Evolutionary conservation across 1,140 invertebrate genomes (phyloP), one percentile per base, ranked within the genome.

Genomic region (Drosophila athabasca): DNA sequence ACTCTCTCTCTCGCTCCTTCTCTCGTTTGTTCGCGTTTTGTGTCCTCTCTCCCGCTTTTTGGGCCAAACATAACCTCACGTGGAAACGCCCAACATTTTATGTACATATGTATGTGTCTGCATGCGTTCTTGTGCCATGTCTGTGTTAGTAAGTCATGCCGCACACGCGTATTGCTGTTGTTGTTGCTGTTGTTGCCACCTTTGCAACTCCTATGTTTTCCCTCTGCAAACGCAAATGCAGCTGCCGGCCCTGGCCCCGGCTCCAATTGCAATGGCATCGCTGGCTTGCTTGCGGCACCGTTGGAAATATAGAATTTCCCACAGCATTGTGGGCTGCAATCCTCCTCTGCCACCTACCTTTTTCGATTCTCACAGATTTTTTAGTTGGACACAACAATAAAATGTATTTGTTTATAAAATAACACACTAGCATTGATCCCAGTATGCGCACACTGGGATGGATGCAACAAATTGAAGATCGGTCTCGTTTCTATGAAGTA

Each of bases 1-100:
- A n/a, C n/a, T 69, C 41, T 66, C 29, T 41, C 61, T 31, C 31
- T 53, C 43, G 43, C 22, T 59, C 31, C 35, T n/a, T 59, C 22
- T 35, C 35, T 41, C 53, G 66, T 48, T 68, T 39, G 51, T 62
- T 55, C 49, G 69, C 22, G 31, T 24, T 13, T 13, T 13, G 35
- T 39, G 35, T 39, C 35, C 35, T 39, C 35, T 39, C 35, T 39
- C 35, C 35, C 35, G 35, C 35, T 45, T 19, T 76, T 76, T 43
- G 53, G 53, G 45, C 64, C 69, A 83, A 79, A 88, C 84, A 88
- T 88, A 88, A 89, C 83, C 83, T 83, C 84, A 88, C 72, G 84
- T 89, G 83, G 83, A 88, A 88, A 88, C 83, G 83, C 83, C 83
- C 83, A 88, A 88, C 79, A 83, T 74, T 88, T 60, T 55, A 43